phyloP scores from a whole-genome alignment of 2,888 invertebrate species.

The Sisyra nigra region DNA sequence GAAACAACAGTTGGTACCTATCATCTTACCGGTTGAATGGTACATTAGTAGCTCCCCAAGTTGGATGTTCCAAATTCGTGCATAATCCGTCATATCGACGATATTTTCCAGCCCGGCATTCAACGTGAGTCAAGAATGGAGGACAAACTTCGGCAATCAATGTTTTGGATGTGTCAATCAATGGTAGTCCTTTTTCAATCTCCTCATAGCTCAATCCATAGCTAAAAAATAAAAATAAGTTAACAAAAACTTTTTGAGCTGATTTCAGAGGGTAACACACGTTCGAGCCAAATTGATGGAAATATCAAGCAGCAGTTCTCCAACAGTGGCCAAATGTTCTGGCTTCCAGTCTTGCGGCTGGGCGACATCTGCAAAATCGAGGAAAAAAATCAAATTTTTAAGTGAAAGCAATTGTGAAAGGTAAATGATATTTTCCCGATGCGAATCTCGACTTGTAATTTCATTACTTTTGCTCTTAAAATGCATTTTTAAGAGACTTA shows the following conservation, averaged over 20 bases:
- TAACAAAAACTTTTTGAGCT: neutral
- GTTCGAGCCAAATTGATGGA: conserved; percentile 67
- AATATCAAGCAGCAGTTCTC: conserved; percentile 72
- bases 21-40: conserved; percentile 60
- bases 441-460: no score
- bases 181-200: conserved; percentile 71
- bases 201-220: conserved; percentile 74
- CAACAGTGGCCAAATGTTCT: conserved; percentile 72
- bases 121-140: conserved; percentile 71
- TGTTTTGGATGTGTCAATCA: conserved; percentile 78
- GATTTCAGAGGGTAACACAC: conserved; percentile 44
- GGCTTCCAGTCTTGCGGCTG: conserved; percentile 73
- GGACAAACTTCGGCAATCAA: conserved; percentile 75
- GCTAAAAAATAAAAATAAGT: conserved; percentile 28
- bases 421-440: no score
- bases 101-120: conserved; percentile 79
- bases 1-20: neutral
- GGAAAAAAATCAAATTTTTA: neutral
- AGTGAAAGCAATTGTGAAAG: no score
- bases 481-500: no score
- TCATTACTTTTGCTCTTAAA: no score
- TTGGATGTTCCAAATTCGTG: conserved; percentile 75
- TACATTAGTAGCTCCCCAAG: conserved; percentile 75
- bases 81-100: conserved; percentile 75
- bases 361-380: conserved; percentile 58